Conservation (phyloP, 2,113 vertebrate species). For the Arenaria interpres region DNA sequence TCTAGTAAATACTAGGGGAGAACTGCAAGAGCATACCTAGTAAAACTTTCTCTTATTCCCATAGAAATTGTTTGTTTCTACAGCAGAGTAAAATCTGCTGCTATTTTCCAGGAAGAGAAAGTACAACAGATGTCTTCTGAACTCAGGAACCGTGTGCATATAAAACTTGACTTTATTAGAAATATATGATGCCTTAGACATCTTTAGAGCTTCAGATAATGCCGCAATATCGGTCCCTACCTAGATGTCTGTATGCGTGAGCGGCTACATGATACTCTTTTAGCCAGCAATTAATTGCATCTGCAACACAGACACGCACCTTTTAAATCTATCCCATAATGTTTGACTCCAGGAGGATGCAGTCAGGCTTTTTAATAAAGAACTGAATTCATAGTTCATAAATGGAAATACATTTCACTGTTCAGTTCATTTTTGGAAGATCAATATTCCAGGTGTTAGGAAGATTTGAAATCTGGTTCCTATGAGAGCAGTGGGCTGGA, state of each 20-base stretch:
- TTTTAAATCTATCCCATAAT: not conserved
- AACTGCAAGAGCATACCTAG: not conserved
- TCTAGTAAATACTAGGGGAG: not conserved
- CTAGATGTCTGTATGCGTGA: rapidly evolving
- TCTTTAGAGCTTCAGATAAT: not conserved
- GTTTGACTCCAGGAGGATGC: not conserved
- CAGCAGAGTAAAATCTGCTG: not conserved
- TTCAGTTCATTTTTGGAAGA: not conserved
- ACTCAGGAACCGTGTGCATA: not conserved
- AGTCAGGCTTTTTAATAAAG: not conserved
- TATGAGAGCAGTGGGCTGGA: not conserved
- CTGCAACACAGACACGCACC: not conserved
- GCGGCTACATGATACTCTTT: not conserved
- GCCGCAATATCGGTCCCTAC: not conserved
- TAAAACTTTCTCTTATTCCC: not conserved
- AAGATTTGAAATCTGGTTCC: not conserved
- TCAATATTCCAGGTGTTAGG: not conserved
- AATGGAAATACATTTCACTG: not conserved
- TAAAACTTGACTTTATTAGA: not conserved
- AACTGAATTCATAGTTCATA: not conserved
- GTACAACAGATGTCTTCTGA: not conserved
- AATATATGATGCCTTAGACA: not conserved
- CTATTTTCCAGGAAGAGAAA: not conserved
- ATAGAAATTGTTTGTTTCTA: not conserved
- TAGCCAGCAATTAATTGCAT: not conserved